Base-by-base conservation (phyloP, 2,888 invertebrate genomes). In the Scaptomyza caliginosa region DNA sequence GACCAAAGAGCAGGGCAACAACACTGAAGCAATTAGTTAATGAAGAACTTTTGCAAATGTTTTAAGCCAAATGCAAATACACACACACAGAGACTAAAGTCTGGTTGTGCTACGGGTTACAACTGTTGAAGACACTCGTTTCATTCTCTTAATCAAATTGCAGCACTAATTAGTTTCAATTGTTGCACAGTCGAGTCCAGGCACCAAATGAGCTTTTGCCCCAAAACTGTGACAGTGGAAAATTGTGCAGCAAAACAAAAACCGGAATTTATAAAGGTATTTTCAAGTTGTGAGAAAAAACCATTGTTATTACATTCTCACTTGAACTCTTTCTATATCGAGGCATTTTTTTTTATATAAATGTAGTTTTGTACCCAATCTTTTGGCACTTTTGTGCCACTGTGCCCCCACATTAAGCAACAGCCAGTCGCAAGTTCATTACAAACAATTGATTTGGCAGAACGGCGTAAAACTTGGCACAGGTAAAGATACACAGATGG, bases 361-460 rank as follows among this genome's bases (percentile, higher is more conserved):
- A 7, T 26, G 16, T 3, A 8, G 1, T 17, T 23, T 40, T 40
- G 38, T 4, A 16, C 6, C 8, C 3, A 3, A 49, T 45, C 17
- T 40, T 46, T 8, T 28, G 21, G n/a, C 30, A 36, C n/a, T 51
- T 46, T 39, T 17, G 30, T 16, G 21, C 65, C 80, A 66, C 64
- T 66, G 78, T 71, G 48, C 66, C 6, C 13, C 13, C 10, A 13
- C 48, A 62, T 58, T 50, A 56, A 36, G 73, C 54, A 28, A 45
- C 48, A 16, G 56, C 26, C 67, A 59, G 57, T 55, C 69, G 78
- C 85, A 83, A 83, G 88, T 83, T 83, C 88, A 83, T 87, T 85
- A 85, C 83, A 83, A 87, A 87, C 88, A 83, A 83, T 83, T 83
- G 88, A 83, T 83, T 83, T 85, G 85, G 70, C 79, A 86, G 87